Percentiles rank a stretch among this genome's conserved stretches.
Evolutionary conservation across 2,113 vertebrate species (phyloP).

Genomic region (Eolophus roseicapilla): DNA sequence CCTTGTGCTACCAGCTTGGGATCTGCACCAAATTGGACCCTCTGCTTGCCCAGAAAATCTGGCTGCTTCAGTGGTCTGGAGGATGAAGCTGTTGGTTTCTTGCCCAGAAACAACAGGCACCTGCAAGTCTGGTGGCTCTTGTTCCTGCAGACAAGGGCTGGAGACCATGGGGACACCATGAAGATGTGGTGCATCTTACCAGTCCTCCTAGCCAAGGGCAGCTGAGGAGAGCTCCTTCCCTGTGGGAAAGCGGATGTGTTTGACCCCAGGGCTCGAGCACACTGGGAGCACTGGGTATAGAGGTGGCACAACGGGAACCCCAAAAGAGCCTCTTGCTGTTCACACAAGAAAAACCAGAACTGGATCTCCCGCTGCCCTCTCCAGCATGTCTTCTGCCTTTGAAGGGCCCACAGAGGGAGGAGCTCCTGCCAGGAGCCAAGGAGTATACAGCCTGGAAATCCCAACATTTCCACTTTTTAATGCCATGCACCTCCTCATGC

Average conservation of each 20-base stretch:
- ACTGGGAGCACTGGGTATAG: rapidly evolving
- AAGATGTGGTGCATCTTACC: background rate
- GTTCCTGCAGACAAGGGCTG: rapidly evolving
- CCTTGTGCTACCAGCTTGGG: background rate
- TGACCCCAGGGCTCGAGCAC: background rate
- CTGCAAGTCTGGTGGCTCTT: background rate
- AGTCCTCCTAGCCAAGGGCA: background rate
- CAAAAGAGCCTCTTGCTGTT: background rate
- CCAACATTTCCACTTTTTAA: background rate
- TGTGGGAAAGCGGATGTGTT: rapidly evolving
- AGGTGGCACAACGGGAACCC: background rate
- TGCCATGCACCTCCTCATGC: background rate
- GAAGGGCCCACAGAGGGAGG: background rate
- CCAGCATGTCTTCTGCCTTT: background rate
- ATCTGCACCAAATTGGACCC: background rate
- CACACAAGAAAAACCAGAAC: background rate
- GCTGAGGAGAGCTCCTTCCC: background rate
- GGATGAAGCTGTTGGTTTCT: background rate
- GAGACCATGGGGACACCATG: rapidly evolving
- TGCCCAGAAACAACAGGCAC: background rate
- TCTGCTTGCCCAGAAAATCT: background rate
- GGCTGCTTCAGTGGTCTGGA: background rate
- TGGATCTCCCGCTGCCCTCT: background rate
- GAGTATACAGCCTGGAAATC: background rate
- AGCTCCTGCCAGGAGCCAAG: background rate